Evolutionary conservation across 2,888 invertebrate genomes (phyloP).

Genomic region (Lasioglossum zephyrum): DNA sequence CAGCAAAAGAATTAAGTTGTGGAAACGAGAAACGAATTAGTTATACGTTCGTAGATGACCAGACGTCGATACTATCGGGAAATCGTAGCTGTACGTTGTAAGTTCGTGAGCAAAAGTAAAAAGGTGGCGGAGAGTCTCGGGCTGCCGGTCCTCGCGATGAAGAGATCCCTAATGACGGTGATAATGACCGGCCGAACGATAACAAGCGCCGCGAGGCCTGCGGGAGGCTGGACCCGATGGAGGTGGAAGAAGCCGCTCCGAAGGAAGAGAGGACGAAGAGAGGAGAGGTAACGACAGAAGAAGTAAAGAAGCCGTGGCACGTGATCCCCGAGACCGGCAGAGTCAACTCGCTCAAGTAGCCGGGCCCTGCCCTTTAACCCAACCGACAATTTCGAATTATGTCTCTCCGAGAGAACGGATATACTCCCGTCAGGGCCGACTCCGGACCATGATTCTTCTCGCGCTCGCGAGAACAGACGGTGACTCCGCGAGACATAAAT

Average conservation of each 20-base stretch:
- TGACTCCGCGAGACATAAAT: conserved; percentile 4
- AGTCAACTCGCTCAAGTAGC: conserved; percentile 84
- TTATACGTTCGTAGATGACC: not conserved
- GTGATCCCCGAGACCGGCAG: conserved; percentile 81
- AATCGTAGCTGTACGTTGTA: not conserved
- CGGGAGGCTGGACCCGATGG: conserved; percentile 23
- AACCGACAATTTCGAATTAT: conserved; percentile 83
- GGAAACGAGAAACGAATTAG: too few species aligned
- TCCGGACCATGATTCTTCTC: conserved; percentile 29
- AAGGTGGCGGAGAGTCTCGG: conserved; percentile 4
- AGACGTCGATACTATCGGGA: not conserved
- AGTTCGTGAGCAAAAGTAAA: not conserved
- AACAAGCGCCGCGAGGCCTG: conserved; percentile 30
- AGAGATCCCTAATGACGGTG: conserved; percentile 46
- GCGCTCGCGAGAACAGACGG: conserved; percentile 37
- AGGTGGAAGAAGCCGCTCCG: conserved; percentile 36
- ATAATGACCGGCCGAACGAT: conserved; percentile 38
- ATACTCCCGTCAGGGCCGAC: conserved; percentile 76
- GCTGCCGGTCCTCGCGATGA: conserved; percentile 3
- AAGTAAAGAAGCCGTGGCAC: conserved; percentile 79
- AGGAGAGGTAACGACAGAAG: conserved; percentile 52
- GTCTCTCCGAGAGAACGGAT: conserved; percentile 81
- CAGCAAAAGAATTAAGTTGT: too few species aligned
- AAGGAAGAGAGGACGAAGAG: conserved; percentile 35
- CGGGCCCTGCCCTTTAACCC: conserved; percentile 83